Evolutionary conservation across 1,140 invertebrate species (phyloP).

Genomic region (Sycophila sp.): DNA sequence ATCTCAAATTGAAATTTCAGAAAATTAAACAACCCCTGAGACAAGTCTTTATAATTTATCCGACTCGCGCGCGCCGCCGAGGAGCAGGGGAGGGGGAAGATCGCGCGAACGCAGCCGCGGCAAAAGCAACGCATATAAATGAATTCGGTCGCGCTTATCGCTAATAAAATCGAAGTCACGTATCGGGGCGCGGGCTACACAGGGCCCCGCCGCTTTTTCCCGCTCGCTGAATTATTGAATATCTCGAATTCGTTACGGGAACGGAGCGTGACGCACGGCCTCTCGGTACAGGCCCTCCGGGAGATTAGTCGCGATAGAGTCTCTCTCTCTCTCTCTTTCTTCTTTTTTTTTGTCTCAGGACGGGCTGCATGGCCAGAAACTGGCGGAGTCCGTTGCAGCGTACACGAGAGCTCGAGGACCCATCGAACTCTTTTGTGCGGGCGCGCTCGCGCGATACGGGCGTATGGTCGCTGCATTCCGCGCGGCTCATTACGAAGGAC

Average conservation of each 20-base stretch:
- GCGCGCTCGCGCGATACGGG: neutral
- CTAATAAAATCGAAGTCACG: slow-evolving; percentile 35
- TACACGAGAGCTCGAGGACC: no score
- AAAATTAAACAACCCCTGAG: neutral
- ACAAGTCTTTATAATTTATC: neutral
- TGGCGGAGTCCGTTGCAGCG: no score
- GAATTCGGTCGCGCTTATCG: neutral
- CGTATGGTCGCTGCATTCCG: neutral
- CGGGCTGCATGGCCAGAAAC: no score
- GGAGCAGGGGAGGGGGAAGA: neutral
- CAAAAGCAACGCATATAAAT: slow-evolving; percentile 1
- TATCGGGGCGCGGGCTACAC: no score
- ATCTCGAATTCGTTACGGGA: slow-evolving; percentile 2
- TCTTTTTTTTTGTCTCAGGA: no score
- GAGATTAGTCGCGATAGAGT: neutral
- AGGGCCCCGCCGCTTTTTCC: neutral
- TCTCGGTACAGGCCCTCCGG: no score
- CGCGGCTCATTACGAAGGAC: slow-evolving; percentile 29
- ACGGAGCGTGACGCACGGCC: neutral
- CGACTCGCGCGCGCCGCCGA: no score
- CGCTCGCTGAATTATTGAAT: slow-evolving; percentile 10
- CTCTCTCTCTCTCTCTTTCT: no score
- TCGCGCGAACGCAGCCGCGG: neutral
- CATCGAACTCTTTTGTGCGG: neutral
- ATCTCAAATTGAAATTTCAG: neutral